A percentile compares a stretch with the other conserved stretches of the same genome.
Evolutionary conservation across 2,888 invertebrate species (phyloP).

Genomic region (Rotaria macrura): DNA sequence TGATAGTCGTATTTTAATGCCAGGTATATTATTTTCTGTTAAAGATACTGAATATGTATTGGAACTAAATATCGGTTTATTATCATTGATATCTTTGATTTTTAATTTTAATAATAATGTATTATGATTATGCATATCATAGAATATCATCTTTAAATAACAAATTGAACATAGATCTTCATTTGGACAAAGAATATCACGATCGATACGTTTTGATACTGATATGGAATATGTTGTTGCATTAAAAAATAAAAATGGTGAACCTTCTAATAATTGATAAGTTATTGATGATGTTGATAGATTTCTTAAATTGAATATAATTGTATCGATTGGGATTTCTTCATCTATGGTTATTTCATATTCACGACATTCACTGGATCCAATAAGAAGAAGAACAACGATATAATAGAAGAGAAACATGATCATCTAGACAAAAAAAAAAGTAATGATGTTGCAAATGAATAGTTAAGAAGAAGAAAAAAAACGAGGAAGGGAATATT

Average conservation of each 20-base stretch:
- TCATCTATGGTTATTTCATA: background rate
- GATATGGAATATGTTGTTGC: background rate
- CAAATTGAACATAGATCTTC: background rate
- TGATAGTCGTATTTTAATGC: background rate
- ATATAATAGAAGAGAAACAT: background rate
- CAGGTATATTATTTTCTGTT: conserved; percentile 18
- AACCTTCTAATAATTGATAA: conserved; percentile 18
- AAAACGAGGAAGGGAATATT: background rate
- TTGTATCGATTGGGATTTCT: background rate
- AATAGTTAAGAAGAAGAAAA: background rate
- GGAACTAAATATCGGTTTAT: background rate
- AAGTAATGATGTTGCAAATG: background rate
- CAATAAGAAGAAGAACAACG: background rate
- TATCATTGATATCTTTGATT: conserved; percentile 6
- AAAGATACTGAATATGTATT: background rate
- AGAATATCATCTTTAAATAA: background rate
- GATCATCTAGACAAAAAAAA: background rate
- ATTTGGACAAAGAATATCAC: conserved; percentile 8
- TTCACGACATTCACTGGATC: background rate
- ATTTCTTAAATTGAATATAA: conserved; percentile 7
- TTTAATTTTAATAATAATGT: background rate
- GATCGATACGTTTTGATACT: conserved; percentile 2
- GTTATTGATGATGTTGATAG: background rate
- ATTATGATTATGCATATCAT: background rate
- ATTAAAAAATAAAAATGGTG: background rate